These are phyloP conservation scores for Gallinago paraguaiae DNA, from an alignment of 2,113 vertebrate species.

Conservation along the genomic window DNA sequence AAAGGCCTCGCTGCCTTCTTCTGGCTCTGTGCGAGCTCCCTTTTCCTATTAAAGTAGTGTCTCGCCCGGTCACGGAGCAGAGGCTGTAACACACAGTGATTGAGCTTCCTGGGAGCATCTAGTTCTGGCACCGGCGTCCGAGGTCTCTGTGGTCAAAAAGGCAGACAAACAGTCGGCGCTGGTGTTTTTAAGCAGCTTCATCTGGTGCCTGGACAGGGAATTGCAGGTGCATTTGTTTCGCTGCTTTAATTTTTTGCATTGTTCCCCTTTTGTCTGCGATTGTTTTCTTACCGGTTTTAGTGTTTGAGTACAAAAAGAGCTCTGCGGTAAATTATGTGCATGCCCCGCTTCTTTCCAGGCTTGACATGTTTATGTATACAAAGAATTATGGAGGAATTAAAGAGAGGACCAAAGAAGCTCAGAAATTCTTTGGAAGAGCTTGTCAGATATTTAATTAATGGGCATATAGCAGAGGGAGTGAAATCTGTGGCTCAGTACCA, in stretches of 20 bases:
- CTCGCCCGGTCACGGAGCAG: background rate
- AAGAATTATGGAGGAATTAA: slow-evolving; percentile 48
- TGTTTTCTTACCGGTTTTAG: slow-evolving; percentile 6
- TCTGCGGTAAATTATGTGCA: background rate
- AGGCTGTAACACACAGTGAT: background rate
- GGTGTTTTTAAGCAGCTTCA: slow-evolving; percentile 34
- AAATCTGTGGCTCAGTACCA: slow-evolving; percentile 62
- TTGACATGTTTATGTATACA: slow-evolving; percentile 50
- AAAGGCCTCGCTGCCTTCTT: background rate
- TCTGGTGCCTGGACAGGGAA: slow-evolving; percentile 11
- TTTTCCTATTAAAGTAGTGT: slow-evolving; percentile 55
- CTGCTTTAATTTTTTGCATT: background rate
- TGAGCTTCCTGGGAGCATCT: background rate
- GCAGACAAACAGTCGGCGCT: background rate
- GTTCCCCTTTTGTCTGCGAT: background rate
- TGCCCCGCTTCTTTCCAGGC: background rate
- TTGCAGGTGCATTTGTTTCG: slow-evolving; percentile 2
- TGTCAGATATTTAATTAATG: slow-evolving; percentile 57
- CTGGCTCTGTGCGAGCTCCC: background rate
- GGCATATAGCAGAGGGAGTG: slow-evolving; percentile 31
- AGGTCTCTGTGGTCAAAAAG: background rate
- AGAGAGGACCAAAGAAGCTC: slow-evolving; percentile 32
- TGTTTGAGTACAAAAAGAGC: background rate
- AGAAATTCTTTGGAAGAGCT: slow-evolving; percentile 50
- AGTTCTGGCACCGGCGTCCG: background rate